phyloP scores from a whole-genome alignment of 2,888 invertebrate genomes.

The Gnatocerus cornutus region DNA sequence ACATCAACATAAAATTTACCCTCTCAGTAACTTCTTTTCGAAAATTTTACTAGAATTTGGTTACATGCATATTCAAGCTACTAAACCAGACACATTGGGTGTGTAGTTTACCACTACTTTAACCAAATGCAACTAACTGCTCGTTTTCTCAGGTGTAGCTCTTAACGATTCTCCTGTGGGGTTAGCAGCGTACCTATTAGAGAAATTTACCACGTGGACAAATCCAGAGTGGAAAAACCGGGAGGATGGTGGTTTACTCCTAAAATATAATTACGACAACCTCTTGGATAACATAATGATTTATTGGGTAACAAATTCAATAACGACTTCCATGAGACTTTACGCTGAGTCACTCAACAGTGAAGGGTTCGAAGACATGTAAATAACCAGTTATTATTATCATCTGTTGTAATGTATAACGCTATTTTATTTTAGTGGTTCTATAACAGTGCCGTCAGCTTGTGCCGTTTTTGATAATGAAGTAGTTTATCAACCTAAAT shows the following conservation, averaged over 20 bases:
- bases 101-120: background rate
- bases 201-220: constrained; percentile 89
- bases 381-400: constrained; percentile 34
- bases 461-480: constrained; percentile 85
- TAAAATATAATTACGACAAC: constrained; percentile 81
- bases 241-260: constrained; percentile 79
- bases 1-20: constrained; percentile 72
- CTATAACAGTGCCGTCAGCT: constrained; percentile 80
- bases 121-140: background rate
- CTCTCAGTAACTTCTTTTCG: constrained; percentile 64
- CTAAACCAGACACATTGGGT: constrained; percentile 89
- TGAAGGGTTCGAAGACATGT: constrained; percentile 54
- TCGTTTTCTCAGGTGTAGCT: constrained; percentile 71
- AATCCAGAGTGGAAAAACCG: constrained; percentile 71
- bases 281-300: constrained; percentile 86
- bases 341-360: constrained; percentile 76
- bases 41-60: constrained; percentile 66
- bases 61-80: constrained; percentile 86
- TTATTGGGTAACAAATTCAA: constrained; percentile 84
- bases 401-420: too few relatives aligned
- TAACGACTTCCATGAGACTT: constrained; percentile 82
- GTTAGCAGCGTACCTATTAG: constrained; percentile 90
- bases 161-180: constrained; percentile 87
- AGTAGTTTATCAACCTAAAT: constrained; percentile 75
- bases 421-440: constrained; percentile 71